A percentile compares a stretch with the other conserved stretches of the same genome.
Evolutionary conservation across 2,888 invertebrate genomes (phyloP).

Genomic region (Leptopterna dolabrata): DNA sequence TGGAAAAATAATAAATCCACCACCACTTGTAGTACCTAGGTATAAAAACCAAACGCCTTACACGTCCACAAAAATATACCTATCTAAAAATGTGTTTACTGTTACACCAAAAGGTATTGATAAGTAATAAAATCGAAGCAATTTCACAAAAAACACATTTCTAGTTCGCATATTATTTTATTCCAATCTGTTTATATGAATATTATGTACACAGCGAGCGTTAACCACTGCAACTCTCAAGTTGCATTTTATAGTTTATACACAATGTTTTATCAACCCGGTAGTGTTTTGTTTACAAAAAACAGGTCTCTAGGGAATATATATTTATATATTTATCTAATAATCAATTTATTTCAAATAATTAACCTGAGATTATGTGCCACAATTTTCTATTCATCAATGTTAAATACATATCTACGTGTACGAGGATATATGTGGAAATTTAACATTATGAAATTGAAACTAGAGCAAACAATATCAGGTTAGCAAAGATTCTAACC

Average conservation of each 20-base stretch:
- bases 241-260: slow-evolving; percentile 59
- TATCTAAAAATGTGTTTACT: too few species aligned
- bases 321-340: slow-evolving; percentile 59
- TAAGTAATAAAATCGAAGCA: not conserved
- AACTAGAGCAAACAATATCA: slow-evolving; percentile 55
- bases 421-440: slow-evolving; percentile 4
- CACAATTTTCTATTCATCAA: slow-evolving; percentile 50
- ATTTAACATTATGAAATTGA: slow-evolving; percentile 30
- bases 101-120: too few species aligned
- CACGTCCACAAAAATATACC: too few species aligned
- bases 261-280: slow-evolving; percentile 57
- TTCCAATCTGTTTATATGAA: slow-evolving; percentile 61
- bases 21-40: too few species aligned
- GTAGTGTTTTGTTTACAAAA: slow-evolving; percentile 59
- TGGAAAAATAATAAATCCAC: too few species aligned
- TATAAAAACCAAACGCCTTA: too few species aligned
- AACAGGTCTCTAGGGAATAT: slow-evolving; percentile 61
- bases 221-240: slow-evolving; percentile 58
- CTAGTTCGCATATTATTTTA: slow-evolving; percentile 60
- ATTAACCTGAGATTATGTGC: slow-evolving; percentile 51
- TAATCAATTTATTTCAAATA: slow-evolving; percentile 58
- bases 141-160: slow-evolving; percentile 7
- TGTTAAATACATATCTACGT: slow-evolving; percentile 46
- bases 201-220: slow-evolving; percentile 61
- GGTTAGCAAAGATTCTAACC: slow-evolving; percentile 56